Evolutionary conservation across 2,888 invertebrate genomes (phyloP).

Genomic region (Phymatocera aterrima): DNA sequence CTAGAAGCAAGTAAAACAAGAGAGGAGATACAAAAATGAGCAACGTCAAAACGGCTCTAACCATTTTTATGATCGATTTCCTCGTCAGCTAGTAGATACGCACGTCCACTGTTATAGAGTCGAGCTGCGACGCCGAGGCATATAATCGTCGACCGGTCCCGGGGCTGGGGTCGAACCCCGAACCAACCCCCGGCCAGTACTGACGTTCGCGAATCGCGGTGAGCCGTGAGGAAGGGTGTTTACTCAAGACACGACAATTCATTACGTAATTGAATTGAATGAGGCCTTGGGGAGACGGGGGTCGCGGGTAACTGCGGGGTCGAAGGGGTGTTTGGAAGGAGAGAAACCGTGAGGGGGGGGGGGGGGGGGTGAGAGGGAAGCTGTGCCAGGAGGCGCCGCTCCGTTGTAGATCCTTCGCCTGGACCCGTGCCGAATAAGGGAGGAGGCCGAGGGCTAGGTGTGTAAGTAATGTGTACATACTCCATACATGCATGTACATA

Average conservation of each 20-base stretch:
- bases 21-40: background rate
- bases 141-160: conserved; percentile 22
- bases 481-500: background rate
- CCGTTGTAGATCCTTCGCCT: conserved; percentile 33
- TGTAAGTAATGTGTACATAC: background rate
- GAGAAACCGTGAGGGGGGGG: background rate
- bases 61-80: background rate
- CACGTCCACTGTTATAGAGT: background rate
- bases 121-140: background rate
- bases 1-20: background rate
- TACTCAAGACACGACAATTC: conserved; percentile 75
- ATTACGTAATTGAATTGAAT: conserved; percentile 75
- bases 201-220: conserved; percentile 62
- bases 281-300: conserved; percentile 58
- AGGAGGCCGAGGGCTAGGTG: background rate
- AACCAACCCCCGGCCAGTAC: background rate
- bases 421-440: conserved; percentile 19
- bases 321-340: conserved; percentile 27
- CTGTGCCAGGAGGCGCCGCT: conserved; percentile 28
- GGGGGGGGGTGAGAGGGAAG: background rate
- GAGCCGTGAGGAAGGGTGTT: conserved; percentile 72
- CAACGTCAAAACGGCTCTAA: background rate
- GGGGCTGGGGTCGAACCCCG: background rate
- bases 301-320: background rate
- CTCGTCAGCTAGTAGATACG: background rate